phyloP scores from a whole-genome alignment of 2,797 vertebrate species.

The Xiphophorus birchmanni region DNA sequence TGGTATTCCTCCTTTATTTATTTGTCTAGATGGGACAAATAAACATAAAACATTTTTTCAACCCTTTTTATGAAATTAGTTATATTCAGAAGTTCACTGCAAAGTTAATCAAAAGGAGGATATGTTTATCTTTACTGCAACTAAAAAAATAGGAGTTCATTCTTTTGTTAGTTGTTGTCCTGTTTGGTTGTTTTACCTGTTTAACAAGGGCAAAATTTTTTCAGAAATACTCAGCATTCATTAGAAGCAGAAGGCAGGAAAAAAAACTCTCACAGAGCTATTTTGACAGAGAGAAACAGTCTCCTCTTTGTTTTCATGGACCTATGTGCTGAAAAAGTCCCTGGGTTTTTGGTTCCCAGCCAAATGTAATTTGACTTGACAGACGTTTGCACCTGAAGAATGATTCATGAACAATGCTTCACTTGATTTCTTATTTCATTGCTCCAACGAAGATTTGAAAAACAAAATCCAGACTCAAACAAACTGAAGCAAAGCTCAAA shows the following conservation, averaged over 20 bases:
- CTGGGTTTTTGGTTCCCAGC: not conserved
- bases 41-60: not conserved
- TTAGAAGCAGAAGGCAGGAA: not conserved
- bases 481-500: not conserved
- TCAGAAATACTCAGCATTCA: not conserved
- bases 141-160: not conserved
- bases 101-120: not conserved
- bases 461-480: not conserved
- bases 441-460: not conserved
- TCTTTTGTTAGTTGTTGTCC: not conserved
- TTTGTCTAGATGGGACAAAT: not conserved
- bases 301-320: not conserved
- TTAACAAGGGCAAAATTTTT: not conserved
- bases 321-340: not conserved
- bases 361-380: not conserved
- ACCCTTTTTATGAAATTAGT: not conserved
- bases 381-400: not conserved
- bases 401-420: not conserved
- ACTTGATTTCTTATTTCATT: not conserved
- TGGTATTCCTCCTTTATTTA: not conserved
- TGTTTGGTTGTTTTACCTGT: not conserved
- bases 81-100: not conserved
- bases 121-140: not conserved
- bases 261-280: not conserved
- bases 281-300: not conserved